Evolutionary conservation across 2,888 invertebrate species (phyloP), one percentile per base, ranked within the genome.

Genomic region (Rapana venosa): DNA sequence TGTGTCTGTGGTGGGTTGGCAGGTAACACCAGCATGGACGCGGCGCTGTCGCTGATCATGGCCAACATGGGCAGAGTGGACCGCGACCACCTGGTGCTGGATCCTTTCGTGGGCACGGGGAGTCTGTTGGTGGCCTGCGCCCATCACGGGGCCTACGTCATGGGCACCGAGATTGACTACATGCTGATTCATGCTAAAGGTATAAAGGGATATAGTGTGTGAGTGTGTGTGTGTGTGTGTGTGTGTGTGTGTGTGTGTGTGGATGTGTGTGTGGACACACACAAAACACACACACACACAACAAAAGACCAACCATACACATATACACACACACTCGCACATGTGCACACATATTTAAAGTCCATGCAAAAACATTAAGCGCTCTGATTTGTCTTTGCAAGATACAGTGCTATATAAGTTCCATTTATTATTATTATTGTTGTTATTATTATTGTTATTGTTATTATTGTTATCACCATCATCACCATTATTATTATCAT

Each of bases 1-100:
- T 5, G 20, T 17, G 22, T n/a, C 8, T 32, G 36, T 36, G 66
- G 26, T 88, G 47, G 70, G 15, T 89, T 74, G n/a, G 61, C 92
- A 96, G 96, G 95, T 26, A 99, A 99, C 96, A 99, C 99, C 0
- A 98, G 98, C 93, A 99, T 99, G 99, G 99, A 99, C 96, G 98
- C 99, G 0, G 98, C 98, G 94, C 97, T 99, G 13, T 98, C 99
- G 0, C 96, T 99, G 87, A 96, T 99, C 89, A 99, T 99, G 99
- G 98, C 99, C 0, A 99, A 99, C 96, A 98, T 99, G 96, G 99
- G 98, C 0, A 97, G 97, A 96, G 97, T 98, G 11, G 96, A 96
- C 89, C 94, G 96, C 0, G 98, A 98, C 0, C 97, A 98, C 95
- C 93, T 99, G 0, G 97, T 99, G 70, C 97, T 98, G 70, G 99